Conservation (phyloP, 2,113 vertebrate genomes). For the Centropus bengalensis region DNA sequence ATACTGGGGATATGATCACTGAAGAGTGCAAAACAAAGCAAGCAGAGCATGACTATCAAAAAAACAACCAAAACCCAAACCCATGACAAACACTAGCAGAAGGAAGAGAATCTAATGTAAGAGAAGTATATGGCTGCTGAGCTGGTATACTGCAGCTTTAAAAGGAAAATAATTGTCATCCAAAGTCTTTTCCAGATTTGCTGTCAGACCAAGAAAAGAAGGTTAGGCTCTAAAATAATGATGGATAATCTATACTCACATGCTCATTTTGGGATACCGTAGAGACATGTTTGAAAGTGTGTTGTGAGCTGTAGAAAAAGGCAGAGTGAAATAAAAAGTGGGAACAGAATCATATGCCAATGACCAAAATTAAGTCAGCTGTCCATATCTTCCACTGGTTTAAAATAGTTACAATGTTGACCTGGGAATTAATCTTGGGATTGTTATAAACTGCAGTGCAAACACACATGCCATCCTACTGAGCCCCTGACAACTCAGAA, state of each 20-base stretch:
- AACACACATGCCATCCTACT: background rate
- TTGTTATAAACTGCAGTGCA: background rate
- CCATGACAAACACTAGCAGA: background rate
- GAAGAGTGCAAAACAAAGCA: background rate
- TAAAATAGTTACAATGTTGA: background rate
- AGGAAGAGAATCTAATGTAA: background rate
- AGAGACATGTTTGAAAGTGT: background rate
- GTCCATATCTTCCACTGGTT: background rate
- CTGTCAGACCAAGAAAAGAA: background rate
- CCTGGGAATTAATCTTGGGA: background rate
- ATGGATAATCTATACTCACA: background rate
- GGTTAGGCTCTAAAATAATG: background rate
- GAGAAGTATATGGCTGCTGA: background rate
- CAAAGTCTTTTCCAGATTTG: background rate
- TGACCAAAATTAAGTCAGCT: background rate
- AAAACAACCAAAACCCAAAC: background rate
- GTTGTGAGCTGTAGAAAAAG: background rate
- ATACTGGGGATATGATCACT: background rate
- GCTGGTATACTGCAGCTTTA: background rate
- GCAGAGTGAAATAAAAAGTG: background rate
- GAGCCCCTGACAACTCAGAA: background rate
- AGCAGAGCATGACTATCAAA: background rate
- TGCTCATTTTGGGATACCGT: background rate
- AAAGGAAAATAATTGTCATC: background rate
- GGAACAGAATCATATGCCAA: background rate